A percentile compares a stretch with the other conserved stretches of the same genome.
Evolutionary conservation across 1,140 invertebrate genomes (phyloP).

Genomic region (Acromyrmex charruanus): DNA sequence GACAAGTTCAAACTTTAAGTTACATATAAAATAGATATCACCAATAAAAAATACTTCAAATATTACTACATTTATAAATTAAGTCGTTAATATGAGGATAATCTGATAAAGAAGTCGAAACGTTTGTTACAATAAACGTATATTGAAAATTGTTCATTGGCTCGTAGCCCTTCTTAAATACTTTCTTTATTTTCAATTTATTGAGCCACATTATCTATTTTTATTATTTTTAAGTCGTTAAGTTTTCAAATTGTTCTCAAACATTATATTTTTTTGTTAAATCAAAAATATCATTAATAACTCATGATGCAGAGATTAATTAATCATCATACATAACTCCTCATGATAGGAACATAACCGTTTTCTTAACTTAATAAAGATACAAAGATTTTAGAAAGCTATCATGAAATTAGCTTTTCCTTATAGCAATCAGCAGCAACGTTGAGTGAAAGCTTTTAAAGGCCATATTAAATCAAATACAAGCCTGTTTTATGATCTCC

Average conservation of each 20-base stretch:
- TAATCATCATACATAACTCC: background rate
- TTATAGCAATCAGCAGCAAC: background rate
- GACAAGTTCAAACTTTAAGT: background rate
- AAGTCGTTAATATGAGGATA: too few species aligned
- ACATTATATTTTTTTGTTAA: background rate
- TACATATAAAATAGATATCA: background rate
- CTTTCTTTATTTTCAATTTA: too few species aligned
- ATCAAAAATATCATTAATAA: constrained; percentile 13
- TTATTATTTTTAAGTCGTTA: too few species aligned
- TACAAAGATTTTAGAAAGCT: constrained; percentile 14
- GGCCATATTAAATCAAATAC: background rate
- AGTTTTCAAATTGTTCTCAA: background rate
- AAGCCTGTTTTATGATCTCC: background rate
- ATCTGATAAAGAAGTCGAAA: too few species aligned
- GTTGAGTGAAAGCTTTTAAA: background rate
- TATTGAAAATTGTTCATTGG: too few species aligned
- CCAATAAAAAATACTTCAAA: too few species aligned
- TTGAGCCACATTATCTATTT: too few species aligned
- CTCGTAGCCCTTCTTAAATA: too few species aligned
- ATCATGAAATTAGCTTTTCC: constrained; percentile 7
- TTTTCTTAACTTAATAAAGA: background rate
- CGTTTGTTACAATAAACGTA: too few species aligned
- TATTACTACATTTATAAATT: too few species aligned
- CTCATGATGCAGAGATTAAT: background rate
- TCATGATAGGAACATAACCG: background rate